Evolutionary conservation across 2,888 invertebrate species (phyloP).

Genomic region (Frankliniella intonsa): DNA sequence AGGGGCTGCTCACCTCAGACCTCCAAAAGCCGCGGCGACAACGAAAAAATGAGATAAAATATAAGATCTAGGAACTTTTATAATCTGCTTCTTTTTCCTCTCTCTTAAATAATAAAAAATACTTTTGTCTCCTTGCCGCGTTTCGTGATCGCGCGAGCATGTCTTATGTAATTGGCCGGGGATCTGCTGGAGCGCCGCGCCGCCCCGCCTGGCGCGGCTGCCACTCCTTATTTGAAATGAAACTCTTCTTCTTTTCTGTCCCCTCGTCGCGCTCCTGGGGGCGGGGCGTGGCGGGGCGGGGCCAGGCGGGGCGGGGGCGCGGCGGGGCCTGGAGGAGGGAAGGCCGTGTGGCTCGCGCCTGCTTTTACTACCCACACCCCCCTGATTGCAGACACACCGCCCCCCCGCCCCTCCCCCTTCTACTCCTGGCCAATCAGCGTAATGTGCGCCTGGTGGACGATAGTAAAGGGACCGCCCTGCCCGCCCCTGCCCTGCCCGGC

Average conservation of each 20-base stretch:
- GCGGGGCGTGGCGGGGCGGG: neutral
- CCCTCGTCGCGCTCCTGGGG: neutral
- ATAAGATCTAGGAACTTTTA: no score
- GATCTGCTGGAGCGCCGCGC: neutral
- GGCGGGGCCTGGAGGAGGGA: neutral
- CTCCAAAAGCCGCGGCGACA: no score
- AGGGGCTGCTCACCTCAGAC: no score
- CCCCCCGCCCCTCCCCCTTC: neutral
- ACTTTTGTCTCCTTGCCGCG: no score
- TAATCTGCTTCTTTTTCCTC: no score
- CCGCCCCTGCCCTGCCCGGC: neutral
- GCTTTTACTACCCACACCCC: constrained; percentile 21
- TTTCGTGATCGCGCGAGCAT: no score
- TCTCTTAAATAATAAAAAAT: no score
- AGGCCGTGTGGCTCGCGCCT: neutral
- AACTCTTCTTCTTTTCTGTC: no score
- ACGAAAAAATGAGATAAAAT: no score
- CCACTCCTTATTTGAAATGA: no score
- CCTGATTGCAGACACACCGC: neutral
- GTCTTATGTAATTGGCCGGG: no score
- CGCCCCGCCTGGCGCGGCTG: neutral
- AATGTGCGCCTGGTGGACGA: constrained; percentile 23
- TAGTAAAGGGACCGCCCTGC: neutral
- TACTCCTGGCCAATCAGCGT: constrained; percentile 15
- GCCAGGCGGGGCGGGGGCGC: neutral